Evolutionary conservation across 2,888 invertebrate genomes (phyloP).

Genomic region (Andrena bucephala): DNA sequence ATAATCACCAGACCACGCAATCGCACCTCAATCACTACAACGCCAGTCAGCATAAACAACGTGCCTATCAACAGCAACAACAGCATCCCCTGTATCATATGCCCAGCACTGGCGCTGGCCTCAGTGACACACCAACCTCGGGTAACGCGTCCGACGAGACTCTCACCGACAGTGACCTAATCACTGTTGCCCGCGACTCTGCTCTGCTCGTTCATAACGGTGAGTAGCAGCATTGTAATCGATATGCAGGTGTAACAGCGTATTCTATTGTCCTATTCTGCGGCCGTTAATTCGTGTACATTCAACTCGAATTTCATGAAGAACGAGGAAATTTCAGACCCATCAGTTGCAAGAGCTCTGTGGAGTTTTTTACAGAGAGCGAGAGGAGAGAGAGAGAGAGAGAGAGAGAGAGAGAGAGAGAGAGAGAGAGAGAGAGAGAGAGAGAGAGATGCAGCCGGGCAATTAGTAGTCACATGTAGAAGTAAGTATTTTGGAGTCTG

Average conservation of each 20-base stretch:
- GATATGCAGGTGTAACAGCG: not conserved
- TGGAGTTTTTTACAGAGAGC: not conserved
- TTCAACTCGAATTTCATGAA: not conserved
- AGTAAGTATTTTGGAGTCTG: not conserved
- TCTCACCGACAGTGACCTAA: constrained; percentile 93
- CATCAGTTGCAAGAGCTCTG: not conserved
- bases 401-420: not conserved
- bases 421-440: not conserved
- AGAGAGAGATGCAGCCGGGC: not conserved
- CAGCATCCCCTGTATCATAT: constrained; percentile 84
- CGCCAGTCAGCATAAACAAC: constrained; percentile 81
- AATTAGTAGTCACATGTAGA: not conserved
- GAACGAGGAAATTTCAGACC: not conserved
- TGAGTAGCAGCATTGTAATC: constrained; percentile 84
- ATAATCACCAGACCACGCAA: constrained; percentile 81
- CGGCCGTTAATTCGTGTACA: not conserved
- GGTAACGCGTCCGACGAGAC: constrained; percentile 95
- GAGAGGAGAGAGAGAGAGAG: not conserved
- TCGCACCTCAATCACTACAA: constrained; percentile 83
- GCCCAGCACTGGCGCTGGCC: constrained; percentile 86
- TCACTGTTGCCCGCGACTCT: constrained; percentile 91
- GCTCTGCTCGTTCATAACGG: constrained; percentile 94
- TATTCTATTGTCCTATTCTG: not conserved
- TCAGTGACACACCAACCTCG: constrained; percentile 93
- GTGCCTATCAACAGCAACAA: constrained; percentile 84